These are phyloP conservation scores for Martes martes DNA, from an alignment of 2,113 vertebrate species.

Conservation along the genomic window DNA sequence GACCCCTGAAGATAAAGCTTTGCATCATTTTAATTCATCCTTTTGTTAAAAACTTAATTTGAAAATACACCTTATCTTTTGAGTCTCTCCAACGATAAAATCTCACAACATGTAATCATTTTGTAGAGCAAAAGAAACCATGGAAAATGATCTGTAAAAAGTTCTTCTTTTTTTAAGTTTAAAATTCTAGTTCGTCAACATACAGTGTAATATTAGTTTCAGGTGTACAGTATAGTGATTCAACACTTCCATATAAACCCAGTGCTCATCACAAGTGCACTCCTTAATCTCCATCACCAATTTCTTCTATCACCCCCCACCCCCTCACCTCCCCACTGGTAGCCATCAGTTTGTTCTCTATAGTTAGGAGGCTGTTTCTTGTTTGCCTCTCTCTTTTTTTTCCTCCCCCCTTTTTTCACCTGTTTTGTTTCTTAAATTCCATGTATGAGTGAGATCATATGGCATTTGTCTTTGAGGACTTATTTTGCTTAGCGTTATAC, in stretches of 20 bases:
- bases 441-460: background rate
- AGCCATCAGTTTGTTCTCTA: background rate
- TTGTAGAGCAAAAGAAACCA: background rate
- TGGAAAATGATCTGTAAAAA: background rate
- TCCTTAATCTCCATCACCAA: background rate
- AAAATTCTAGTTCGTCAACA: background rate
- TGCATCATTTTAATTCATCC: background rate
- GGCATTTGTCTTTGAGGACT: background rate
- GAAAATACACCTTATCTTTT: background rate
- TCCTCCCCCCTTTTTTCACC: accelerated
- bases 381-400: background rate
- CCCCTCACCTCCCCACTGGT: background rate
- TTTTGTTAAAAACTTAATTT: conserved; percentile 23
- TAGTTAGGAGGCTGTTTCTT: background rate
- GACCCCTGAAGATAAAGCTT: background rate
- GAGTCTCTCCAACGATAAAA: background rate
- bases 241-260: background rate
- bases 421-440: background rate
- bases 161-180: background rate
- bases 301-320: background rate
- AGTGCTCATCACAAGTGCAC: background rate
- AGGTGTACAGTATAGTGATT: background rate
- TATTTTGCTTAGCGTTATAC: background rate
- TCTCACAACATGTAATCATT: background rate
- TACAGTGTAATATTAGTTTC: background rate